Evolutionary conservation across 2,797 vertebrate genomes (phyloP), one percentile per base, ranked within the genome.

Genomic region (Typhlichthys eigenmanni): DNA sequence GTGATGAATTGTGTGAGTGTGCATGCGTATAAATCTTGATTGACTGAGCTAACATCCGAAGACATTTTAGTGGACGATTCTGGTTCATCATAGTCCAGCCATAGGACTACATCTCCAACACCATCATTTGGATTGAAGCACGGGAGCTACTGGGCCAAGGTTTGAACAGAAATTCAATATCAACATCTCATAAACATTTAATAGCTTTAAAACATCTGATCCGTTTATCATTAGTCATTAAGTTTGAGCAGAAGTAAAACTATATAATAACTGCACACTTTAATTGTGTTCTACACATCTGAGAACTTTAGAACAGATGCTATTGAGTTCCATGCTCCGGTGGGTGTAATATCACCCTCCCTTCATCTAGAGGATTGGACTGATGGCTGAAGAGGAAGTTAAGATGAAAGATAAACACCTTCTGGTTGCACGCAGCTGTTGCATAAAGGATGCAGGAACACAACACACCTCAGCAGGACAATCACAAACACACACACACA

Each of bases 291-390:
- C 10, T 32, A 5, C 34, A 38, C 34, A 38, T 38, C 34, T 6
- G 34, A 6, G 19, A 55, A 29, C 53, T 32, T 47, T 9, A 47
- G 56, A 48, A 46, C 47, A 11, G 47, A 47, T 11, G 19, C 58
- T 55, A 5, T 61, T 13, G 19, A 43, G 9, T 24, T 68, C 53
- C 45, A 49, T 17, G 50, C 45, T 67, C 51, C 11, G 49, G 6
- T 68, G 47, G 54, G 32, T 56, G 32, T 47, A 54, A 56, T 47
- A 47, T 69, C 68, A 56, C n/a, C 47, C 64, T 58, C n/a, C 50
- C 50, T 70, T 65, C 68, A 72, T 66, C 57, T 74, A 43, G 58
- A 55, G 65, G 47, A 61, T 46, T 47, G 75, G 60, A 24, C 53
- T 9, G 9, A 16, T 55, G 58, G 17, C 58, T 51, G 34, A 69